Evolutionary conservation across 2,888 invertebrate genomes (phyloP), one percentile per base, ranked within the genome.

Genomic region (Ophion ellenae): DNA sequence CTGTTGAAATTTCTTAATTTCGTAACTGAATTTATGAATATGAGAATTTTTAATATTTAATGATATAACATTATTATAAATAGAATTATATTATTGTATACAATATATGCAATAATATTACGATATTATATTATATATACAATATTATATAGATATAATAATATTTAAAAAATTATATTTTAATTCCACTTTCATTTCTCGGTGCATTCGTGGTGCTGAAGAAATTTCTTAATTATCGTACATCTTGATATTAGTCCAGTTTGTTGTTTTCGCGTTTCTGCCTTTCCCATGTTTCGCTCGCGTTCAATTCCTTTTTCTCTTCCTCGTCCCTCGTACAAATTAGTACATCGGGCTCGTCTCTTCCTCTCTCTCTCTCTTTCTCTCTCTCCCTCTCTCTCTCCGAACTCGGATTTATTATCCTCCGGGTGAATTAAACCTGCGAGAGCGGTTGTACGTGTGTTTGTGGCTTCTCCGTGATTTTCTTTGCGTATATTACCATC

Each of bases 341-440:
- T 74, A 74, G 61, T 74, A 74, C 74, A 74, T 63, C 61, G 61
- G 20, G 45, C 59, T 74, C 61, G 74, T 53, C 14, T 53, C 53
- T 53, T 17, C 11, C 17, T 17, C 53, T 53, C 53, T 53, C 17
- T 53, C 53, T 11, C 11, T 53, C 47, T 53, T 2, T 24, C 61
- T 66, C 36, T 81, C 59, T 14, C 24, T 64, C 61, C 69, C 36
- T 36, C 45, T 64, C 4, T 17, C 74, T 63, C 69, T 75, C 57
- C 83, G 47, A 79, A 79, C 78, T 74, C 70, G 79, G 75, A 83
- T 80, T 79, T 83, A 83, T 83, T 79, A 83, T 75, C 74, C 61
- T 63, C 79, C 47, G 47, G 63, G 66, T 79, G 78, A 83, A 79
- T 83, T 79, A 69, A 83, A 83, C 69, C 63, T 75, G 67, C 53